These are phyloP conservation scores for Sesamia nonagrioides DNA, from an alignment of 1,140 invertebrate species.

Conservation along the genomic window DNA sequence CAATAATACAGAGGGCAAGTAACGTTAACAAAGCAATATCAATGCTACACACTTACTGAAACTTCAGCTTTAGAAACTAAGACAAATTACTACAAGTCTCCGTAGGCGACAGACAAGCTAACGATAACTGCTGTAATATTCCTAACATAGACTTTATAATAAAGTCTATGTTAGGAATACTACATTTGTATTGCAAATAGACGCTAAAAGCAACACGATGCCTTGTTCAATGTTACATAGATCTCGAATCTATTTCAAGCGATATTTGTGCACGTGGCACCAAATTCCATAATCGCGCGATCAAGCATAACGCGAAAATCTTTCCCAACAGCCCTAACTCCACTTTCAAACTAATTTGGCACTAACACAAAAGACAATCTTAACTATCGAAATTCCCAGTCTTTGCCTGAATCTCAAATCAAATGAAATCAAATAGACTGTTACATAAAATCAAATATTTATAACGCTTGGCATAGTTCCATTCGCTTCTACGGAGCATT, in stretches of 20 bases:
- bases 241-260: conserved; percentile 5
- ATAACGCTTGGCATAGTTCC: conserved; percentile 76
- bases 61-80: conserved; percentile 22
- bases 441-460: conserved; percentile 77
- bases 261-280: conserved; percentile 3
- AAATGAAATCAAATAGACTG: conserved; percentile 68
- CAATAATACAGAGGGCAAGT: not conserved
- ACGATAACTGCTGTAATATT: conserved; percentile 17
- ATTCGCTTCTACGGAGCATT: conserved; percentile 48
- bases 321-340: not conserved
- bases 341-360: conserved; percentile 33
- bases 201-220: conserved; percentile 23
- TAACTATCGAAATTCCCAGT: conserved; percentile 55
- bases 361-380: conserved; percentile 34
- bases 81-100: conserved; percentile 11
- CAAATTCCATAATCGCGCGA: conserved; percentile 8
- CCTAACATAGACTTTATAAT: conserved; percentile 14
- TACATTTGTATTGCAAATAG: conserved; percentile 19
- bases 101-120: conserved; percentile 28
- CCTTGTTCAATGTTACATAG: conserved; percentile 17
- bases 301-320: not conserved
- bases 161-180: no score
- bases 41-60: not conserved
- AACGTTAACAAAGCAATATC: conserved; percentile 2
- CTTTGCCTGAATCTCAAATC: conserved; percentile 40